Evolutionary conservation across 2,888 invertebrate species (phyloP), one percentile per base, ranked within the genome.

Genomic region (Teleiodes luculella): DNA sequence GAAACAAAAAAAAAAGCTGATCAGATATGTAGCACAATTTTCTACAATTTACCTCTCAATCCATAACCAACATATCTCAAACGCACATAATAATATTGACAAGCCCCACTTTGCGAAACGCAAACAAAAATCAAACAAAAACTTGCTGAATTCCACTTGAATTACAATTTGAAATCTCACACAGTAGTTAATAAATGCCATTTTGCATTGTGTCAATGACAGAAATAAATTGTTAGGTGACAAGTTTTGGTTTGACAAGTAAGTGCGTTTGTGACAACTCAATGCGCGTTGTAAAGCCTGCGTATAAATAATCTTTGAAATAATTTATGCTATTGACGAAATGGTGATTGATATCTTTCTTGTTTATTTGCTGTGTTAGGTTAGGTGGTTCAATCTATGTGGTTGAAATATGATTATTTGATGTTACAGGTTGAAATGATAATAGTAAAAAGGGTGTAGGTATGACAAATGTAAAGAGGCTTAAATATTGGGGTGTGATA

Each of bases 181-280:
- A 16, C 10, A 18, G 18, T 11, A 10, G 20, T 20, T 41, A 18
- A 41, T 18, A 41, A 18, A 18, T 41, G 39, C 18, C 39, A 41
- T 20, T 41, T 18, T 41, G 20, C 2, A 36, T 36, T 41, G 39
- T 41, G 3, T 5, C 11, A 16, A 11, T 41, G 20, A 18, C 14
- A 11, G 39, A 8, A 41, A 41, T 41, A 41, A 18, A 41, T 41
- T 10, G 39, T 14, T 14, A 13, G 20, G 39, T 54, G 47, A 59
- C 59, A 64, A 64, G 53, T 63, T 59, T 57, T 24, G 33, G 30
- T 39, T 50, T 53, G 65, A 63, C 64, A 62, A 58, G 54, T 63
- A 62, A 68, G 65, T 64, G 60, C 61, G 61, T 57, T 57, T 56
- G 46, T 61, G 65, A 67, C 68, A 67, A 64, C 61, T 67, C 65